Base-by-base conservation (phyloP, 2,888 invertebrate genomes). In the Rhabditoides inermis region DNA sequence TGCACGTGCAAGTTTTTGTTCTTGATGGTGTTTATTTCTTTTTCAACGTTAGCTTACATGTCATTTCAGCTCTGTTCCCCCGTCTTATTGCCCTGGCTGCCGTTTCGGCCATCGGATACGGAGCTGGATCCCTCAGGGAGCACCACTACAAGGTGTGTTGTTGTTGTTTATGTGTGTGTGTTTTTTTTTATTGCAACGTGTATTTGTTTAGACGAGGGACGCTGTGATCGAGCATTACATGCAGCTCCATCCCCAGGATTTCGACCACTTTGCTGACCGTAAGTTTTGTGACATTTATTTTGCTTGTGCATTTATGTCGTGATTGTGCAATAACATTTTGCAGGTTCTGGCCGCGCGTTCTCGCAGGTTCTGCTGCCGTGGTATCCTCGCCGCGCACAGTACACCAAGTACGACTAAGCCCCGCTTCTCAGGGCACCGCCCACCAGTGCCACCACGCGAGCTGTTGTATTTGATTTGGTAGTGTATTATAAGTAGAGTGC, bases 221-320 rank as follows among this genome's bases (percentile, higher is more conserved):
- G 74, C 74, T 12, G 67, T 73, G 32, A 56, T 75, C 42, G 65
- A 73, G 30, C 72, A 74, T 56, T 74, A 74, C 59, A 60, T 69
- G 49, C 45, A 62, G 25, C 61, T 72, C 20, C 74, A 75, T 53
- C 70, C 74, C 39, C 62, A 73, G 48, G 74, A 75, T 54, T 73
- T 73, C 41, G 69, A 69, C 36, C 69, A 67, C 45, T 61, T 71
- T 51, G 61, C 64, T 53, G 70, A 73, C 50, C 54, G 72, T 72
- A 12, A 52, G 71, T 59, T 49, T n/a, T 42, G 6, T 23, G 37
- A 35, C 20, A 37, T 4, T 36, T 35, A 27, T 44, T 22, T 44
- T 25, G 44, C 39, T 28, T n/a, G 4, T 6, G 28, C 3, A 22
- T 25, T 45, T 28, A 15, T 18, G 28, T 18, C n/a, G 5, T 7